Evolutionary conservation across 1,140 invertebrate genomes (phyloP), one percentile per base, ranked within the genome.

Genomic region (Portunus trituberculatus): DNA sequence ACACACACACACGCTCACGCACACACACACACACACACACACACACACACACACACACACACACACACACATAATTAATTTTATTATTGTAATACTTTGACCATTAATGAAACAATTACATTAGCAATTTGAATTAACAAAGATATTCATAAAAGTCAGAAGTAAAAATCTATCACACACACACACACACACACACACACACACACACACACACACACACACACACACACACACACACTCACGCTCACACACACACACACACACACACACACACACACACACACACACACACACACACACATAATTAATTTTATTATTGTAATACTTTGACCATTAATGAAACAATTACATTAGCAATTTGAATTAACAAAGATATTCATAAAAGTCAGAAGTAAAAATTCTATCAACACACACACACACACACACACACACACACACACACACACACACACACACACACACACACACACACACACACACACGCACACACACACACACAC

Each of bases 251-350:
- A 29, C 86, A 88, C 86, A 88, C 86, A 88, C 86, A 88, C 86
- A 88, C 86, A 88, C 86, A 88, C 28, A 88, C 86, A 88, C 86
- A 88, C 86, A 88, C 86, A 88, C 86, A 88, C 86, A 88, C 59
- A 76, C 59, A 76, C 59, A 76, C 59, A 76, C 59, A 76, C 59
- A 76, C 59, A 76, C 59, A 76, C 59, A 76, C 59, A 76, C 59
- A n/a, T n/a, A n/a, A n/a, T n/a, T n/a, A n/a, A n/a, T n/a, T n/a
- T n/a, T n/a, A n/a, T n/a, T n/a, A n/a, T n/a, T n/a, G n/a, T n/a
- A n/a, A n/a, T n/a, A n/a, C n/a, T n/a, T n/a, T n/a, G n/a, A n/a
- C n/a, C n/a, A n/a, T n/a, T n/a, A n/a, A n/a, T n/a, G n/a, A n/a
- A n/a, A n/a, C n/a, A n/a, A n/a, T n/a, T n/a, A n/a, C n/a, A n/a